Base-by-base conservation (phyloP, 2,888 invertebrate species). In the Ormyrus nitidulus region DNA sequence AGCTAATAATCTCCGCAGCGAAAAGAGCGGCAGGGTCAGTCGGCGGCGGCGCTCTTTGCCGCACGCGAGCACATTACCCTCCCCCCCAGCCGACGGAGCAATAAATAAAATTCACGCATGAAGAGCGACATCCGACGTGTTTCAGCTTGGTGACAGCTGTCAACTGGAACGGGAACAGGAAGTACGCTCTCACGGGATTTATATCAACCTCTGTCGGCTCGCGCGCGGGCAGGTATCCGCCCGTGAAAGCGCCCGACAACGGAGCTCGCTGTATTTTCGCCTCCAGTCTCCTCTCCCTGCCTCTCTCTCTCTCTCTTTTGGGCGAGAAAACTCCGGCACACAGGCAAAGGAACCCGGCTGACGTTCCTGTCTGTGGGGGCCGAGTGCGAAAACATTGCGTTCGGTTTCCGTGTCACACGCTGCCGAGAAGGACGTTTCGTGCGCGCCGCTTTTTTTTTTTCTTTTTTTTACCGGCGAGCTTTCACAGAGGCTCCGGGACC, bases 71-170 rank as follows among this genome's bases (percentile, higher is more conserved):
- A 3, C 51, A 44, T 51, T 46, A 10, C n/a, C 46, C 46, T 51
- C 9, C 3, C 10, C 9, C 3, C 10, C n/a, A 10, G 54, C 65
- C 66, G 13, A 48, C 10, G 70, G 61, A 11, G 54, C 80, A 70
- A 83, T 83, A 83, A 84, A 83, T 84, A 82, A 83, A 83, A 81
- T 82, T 81, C 74, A 80, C 80, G 81, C 81, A 80, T 81, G 82
- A 82, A 80, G 77, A 80, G 79, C 80, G 80, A 82, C 81, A 82
- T 79, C 82, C 83, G 81, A 82, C 80, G 81, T 76, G 79, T 83
- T 83, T 82, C 82, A 81, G 75, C 66, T 56, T 65, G 81, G 68
- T 76, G 83, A 82, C 82, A 82, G 82, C 81, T 83, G 83, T 82
- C 83, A 83, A 79, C 74, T 64, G 74, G 75, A 65, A 70, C 80